Conservation (phyloP, 2,113 vertebrate genomes). For the Rhinichthys klamathensis region DNA sequence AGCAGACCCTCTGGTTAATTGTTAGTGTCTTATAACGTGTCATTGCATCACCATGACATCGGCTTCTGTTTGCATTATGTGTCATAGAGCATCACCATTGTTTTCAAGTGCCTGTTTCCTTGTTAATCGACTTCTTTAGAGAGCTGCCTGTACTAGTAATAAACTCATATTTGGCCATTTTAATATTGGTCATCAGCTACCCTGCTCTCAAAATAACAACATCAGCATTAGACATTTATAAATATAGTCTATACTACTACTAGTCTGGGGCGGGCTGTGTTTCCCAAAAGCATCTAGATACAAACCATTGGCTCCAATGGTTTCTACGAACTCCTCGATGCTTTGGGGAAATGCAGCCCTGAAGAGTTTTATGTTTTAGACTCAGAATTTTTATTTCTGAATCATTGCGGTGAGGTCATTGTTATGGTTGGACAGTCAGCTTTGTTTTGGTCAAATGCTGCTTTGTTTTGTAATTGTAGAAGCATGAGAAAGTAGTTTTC, state of each 20-base stretch:
- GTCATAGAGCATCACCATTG: not conserved
- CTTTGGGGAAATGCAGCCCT: no score
- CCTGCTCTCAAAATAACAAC: no score
- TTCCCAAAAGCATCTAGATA: no score
- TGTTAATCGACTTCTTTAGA: no score
- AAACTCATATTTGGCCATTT: no score
- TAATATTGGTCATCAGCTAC: no score
- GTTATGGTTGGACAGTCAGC: not conserved
- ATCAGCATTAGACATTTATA: no score
- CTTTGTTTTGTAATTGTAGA: slow-evolving; percentile 29
- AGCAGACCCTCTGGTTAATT: not conserved
- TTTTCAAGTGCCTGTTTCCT: not conserved
- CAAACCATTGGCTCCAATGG: no score
- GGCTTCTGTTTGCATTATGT: slow-evolving; percentile 43
- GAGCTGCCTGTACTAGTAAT: no score
- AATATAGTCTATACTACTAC: no score
- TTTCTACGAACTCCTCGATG: no score
- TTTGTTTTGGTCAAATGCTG: not conserved
- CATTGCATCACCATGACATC: slow-evolving; percentile 28
- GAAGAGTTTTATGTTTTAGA: not conserved
- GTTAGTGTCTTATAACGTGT: slow-evolving; percentile 23
- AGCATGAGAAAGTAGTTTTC: not conserved
- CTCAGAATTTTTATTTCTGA: not conserved
- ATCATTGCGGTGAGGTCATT: not conserved
- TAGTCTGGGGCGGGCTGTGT: no score